phyloP scores from a whole-genome alignment of 2,888 invertebrate species.

The Ochlodes sylvanus region DNA sequence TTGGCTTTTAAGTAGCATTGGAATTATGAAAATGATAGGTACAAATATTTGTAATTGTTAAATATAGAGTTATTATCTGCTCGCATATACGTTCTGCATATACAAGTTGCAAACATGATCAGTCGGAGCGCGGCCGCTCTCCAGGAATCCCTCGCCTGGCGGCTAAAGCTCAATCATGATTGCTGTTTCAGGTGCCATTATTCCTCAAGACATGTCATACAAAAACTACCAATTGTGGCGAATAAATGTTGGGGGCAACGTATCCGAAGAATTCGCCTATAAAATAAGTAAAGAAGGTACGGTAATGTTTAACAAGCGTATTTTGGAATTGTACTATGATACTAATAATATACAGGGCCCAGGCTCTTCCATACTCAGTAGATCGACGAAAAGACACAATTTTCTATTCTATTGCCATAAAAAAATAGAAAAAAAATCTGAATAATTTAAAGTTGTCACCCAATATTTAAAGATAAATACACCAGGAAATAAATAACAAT shows the following conservation, averaged over 20 bases:
- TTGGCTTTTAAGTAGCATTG: background rate
- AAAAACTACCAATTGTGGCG: slow-evolving; percentile 17
- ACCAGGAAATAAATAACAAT: background rate
- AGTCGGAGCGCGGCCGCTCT: too few species aligned
- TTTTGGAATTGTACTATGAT: too few species aligned
- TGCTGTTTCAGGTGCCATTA: background rate
- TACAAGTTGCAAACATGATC: too few species aligned
- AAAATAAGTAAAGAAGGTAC: slow-evolving; percentile 16
- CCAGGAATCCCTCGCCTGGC: too few species aligned
- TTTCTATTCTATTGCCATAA: too few species aligned
- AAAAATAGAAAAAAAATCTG: too few species aligned
- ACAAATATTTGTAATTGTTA: background rate
- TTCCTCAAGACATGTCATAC: background rate
- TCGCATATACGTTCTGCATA: too few species aligned
- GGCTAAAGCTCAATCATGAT: too few species aligned
- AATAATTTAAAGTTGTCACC: too few species aligned
- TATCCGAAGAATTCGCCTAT: slow-evolving; percentile 7
- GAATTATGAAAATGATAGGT: background rate
- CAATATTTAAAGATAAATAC: background rate
- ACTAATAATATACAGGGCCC: too few species aligned
- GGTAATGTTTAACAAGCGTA: background rate
- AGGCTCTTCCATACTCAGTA: too few species aligned
- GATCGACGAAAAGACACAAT: too few species aligned
- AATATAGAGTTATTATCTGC: background rate
- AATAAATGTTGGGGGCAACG: background rate